Conservation (phyloP, 2,888 invertebrate species). For the Pandemis corylana region DNA sequence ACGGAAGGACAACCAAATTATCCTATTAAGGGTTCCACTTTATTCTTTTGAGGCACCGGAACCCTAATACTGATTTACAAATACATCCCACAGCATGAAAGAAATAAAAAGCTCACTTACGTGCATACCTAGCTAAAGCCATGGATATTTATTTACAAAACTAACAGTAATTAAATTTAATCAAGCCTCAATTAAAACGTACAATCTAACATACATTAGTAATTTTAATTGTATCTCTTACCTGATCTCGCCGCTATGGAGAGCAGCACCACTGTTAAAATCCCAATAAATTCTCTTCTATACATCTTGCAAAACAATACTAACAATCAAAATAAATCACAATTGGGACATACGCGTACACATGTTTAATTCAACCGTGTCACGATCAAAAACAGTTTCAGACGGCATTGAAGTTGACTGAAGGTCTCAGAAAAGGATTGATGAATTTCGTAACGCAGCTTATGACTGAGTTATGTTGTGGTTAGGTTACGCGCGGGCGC, state of each 20-base stretch:
- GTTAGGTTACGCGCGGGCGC: slow-evolving; percentile 56
- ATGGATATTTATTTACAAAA: no score
- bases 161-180: no score
- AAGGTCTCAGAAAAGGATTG: slow-evolving; percentile 70
- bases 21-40: no score
- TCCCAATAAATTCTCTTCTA: slow-evolving; percentile 57
- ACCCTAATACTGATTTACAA: no score
- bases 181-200: no score
- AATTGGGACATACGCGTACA: slow-evolving; percentile 59
- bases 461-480: slow-evolving; percentile 56
- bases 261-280: slow-evolving; percentile 59
- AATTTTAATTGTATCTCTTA: slow-evolving; percentile 51
- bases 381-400: slow-evolving; percentile 64
- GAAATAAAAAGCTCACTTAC: no score
- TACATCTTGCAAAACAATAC: slow-evolving; percentile 61
- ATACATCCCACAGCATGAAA: no score
- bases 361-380: slow-evolving; percentile 62
- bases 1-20: no score
- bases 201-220: no score
- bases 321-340: slow-evolving; percentile 60
- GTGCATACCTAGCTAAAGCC: no score
- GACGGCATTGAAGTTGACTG: slow-evolving; percentile 67
- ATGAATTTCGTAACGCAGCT: slow-evolving; percentile 66
- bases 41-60: no score
- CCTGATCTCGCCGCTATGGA: slow-evolving; percentile 65